A percentile compares a stretch with the other conserved stretches of the same genome.
phyloP scores from a whole-genome alignment of 2,797 vertebrate genomes.

The Syngnathus acus region DNA sequence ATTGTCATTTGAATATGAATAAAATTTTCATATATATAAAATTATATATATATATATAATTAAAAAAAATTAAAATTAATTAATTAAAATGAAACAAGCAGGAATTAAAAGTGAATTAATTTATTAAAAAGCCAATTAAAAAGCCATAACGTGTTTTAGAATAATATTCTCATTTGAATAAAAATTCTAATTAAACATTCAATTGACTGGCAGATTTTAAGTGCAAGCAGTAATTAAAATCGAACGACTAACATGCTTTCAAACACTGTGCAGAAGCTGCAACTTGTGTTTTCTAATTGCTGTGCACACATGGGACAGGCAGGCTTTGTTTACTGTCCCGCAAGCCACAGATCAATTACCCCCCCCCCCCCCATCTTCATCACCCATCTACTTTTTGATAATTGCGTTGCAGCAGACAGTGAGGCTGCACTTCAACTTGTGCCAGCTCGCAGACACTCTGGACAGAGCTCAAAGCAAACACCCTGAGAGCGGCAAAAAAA shows the following conservation, averaged over 20 bases:
- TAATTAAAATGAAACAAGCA: no score
- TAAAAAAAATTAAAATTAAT: no score
- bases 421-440: conserved; percentile 43
- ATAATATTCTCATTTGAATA: no score
- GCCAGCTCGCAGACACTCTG: conserved; percentile 50
- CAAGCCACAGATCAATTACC: conserved; percentile 58
- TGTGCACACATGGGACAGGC: conserved; percentile 48
- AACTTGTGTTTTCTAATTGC: conserved; percentile 65
- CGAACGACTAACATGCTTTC: background rate
- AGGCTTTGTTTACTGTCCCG: conserved; percentile 64
- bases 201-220: no score
- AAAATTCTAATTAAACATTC: no score
- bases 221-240: background rate
- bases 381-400: conserved; percentile 55
- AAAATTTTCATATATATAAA: no score
- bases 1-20: background rate
- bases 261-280: conserved; percentile 30
- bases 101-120: no score
- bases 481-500: conserved; percentile 21
- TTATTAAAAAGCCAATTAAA: no score
- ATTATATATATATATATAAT: no score
- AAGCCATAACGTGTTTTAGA: no score
- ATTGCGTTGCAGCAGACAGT: conserved; percentile 57
- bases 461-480: conserved; percentile 46
- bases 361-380: conserved; percentile 17